phyloP scores from a whole-genome alignment of 1,140 invertebrate genomes.

The Halesus radiatus region DNA sequence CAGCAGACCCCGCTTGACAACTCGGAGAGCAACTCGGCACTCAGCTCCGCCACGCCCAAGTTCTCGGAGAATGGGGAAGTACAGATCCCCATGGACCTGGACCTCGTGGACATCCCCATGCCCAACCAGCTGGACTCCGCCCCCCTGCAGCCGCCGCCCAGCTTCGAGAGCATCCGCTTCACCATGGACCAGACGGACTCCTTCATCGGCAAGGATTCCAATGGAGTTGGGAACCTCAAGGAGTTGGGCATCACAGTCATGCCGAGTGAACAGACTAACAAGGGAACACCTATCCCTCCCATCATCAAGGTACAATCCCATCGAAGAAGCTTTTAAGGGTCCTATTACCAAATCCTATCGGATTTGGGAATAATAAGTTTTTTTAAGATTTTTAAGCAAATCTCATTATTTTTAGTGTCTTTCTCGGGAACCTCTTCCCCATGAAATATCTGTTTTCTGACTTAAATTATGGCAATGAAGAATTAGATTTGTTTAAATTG shows the following conservation, averaged over 20 bases:
- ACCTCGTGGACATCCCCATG: constrained; percentile 76
- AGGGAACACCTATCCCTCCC: constrained; percentile 53
- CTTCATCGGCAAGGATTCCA: constrained; percentile 44
- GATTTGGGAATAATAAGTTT: too few species aligned
- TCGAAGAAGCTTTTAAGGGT: too few species aligned
- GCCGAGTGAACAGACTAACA: constrained; percentile 53
- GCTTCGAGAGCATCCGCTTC: constrained; percentile 61
- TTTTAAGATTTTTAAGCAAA: too few species aligned
- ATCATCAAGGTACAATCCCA: constrained; percentile 48
- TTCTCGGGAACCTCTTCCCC: too few species aligned
- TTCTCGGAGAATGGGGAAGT: constrained; percentile 60
- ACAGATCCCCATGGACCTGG: constrained; percentile 65
- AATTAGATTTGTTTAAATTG: too few species aligned
- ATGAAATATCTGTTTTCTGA: too few species aligned
- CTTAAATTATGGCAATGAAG: too few species aligned
- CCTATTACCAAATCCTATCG: too few species aligned
- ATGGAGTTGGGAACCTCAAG: constrained; percentile 55
- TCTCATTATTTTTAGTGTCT: too few species aligned
- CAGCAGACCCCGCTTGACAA: constrained; percentile 58
- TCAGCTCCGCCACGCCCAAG: constrained; percentile 54
- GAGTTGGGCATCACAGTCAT: constrained; percentile 57
- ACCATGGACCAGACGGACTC: constrained; percentile 55
- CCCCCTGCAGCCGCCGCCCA: constrained; percentile 56
- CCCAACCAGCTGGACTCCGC: constrained; percentile 59
- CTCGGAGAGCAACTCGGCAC: constrained; percentile 48